A percentile compares a stretch with the other conserved stretches of the same genome.
phyloP scores from a whole-genome alignment of 2,113 vertebrate genomes.

The Caranx ignobilis region DNA sequence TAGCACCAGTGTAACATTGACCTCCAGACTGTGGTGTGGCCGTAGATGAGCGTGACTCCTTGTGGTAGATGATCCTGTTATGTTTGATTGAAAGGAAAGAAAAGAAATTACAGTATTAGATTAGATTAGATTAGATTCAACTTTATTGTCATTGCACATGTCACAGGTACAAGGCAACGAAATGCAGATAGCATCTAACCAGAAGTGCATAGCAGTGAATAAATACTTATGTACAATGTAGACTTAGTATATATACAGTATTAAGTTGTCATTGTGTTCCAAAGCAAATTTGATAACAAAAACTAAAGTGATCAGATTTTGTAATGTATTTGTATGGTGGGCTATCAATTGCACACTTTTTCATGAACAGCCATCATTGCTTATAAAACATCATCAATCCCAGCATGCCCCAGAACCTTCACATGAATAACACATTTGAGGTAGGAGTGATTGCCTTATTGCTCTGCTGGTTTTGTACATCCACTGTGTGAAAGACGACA shows the following conservation, averaged over 20 bases:
- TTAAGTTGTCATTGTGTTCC: not conserved
- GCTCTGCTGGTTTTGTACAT: not conserved
- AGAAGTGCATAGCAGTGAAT: too few relatives aligned
- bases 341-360: not conserved
- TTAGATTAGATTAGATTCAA: too few relatives aligned
- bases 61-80: slow-evolving; percentile 54
- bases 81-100: not conserved
- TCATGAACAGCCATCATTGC: not conserved
- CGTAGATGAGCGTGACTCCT: slow-evolving; percentile 23
- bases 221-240: too few relatives aligned
- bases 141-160: too few relatives aligned
- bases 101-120: not conserved
- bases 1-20: slow-evolving; percentile 20
- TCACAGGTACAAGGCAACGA: too few relatives aligned
- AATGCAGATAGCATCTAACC: too few relatives aligned
- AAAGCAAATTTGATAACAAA: not conserved
- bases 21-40: slow-evolving; percentile 43
- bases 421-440: not conserved
- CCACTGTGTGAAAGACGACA: not conserved
- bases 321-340: not conserved
- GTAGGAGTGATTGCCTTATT: slow-evolving; percentile 3
- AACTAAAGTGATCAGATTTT: not conserved
- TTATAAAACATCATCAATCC: not conserved
- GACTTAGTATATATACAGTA: too few relatives aligned
- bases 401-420: not conserved